phyloP scores from a whole-genome alignment of 2,113 vertebrate species.

The Mustelus asterias region DNA sequence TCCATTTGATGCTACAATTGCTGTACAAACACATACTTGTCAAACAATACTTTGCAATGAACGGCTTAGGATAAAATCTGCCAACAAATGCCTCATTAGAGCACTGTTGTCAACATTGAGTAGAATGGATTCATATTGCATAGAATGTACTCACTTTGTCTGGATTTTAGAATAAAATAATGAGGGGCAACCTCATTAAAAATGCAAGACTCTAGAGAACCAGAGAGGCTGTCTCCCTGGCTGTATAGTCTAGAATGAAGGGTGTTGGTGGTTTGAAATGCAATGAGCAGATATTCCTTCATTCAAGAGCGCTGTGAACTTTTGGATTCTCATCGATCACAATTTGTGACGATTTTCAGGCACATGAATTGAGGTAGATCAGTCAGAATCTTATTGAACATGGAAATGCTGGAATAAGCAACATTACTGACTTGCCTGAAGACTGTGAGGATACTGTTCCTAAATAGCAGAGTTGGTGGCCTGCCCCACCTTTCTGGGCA shows the following conservation, averaged over 20 bases:
- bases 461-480: not conserved
- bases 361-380: not conserved
- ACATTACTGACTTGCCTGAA: not conserved
- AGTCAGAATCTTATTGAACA: not conserved
- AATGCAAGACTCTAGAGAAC: not conserved
- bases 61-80: not conserved
- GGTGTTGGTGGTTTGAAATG: not conserved
- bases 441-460: not conserved
- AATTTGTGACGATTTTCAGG: not conserved
- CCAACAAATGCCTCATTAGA: not conserved
- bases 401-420: not conserved
- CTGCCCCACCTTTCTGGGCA: no score
- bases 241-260: not conserved
- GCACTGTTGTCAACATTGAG: not conserved
- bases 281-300: not conserved
- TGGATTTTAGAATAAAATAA: not conserved
- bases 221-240: not conserved
- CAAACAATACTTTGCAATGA: not conserved
- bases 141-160: not conserved
- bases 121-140: not conserved
- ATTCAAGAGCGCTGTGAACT: not conserved
- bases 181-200: not conserved
- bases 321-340: not conserved
- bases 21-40: not conserved
- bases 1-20: not conserved